These are phyloP conservation scores for Cheirogaleus major DNA, from an alignment of 2,797 vertebrate genomes.

Conservation along the genomic window DNA sequence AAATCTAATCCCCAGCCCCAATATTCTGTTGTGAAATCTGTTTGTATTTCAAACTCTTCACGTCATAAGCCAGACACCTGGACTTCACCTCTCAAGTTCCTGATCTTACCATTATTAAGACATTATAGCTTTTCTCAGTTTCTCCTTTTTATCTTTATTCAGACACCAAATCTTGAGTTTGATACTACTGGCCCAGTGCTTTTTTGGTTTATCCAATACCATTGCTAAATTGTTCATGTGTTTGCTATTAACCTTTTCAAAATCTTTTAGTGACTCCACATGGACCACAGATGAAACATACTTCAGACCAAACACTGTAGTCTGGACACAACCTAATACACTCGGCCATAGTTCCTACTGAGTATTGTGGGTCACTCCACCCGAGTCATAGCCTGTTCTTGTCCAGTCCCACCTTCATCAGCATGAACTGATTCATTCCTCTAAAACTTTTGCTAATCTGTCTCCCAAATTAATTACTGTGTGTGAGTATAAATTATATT, in stretches of 20 bases:
- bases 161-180: background rate
- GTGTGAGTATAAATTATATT: background rate
- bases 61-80: background rate
- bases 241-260: slow-evolving; percentile 6
- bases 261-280: background rate
- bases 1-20: background rate
- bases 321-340: background rate
- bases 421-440: background rate
- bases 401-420: background rate
- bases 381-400: background rate
- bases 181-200: background rate
- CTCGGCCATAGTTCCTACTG: background rate
- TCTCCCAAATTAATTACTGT: background rate
- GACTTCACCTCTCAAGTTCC: background rate
- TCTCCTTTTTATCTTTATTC: background rate
- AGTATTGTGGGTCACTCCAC: background rate
- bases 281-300: background rate
- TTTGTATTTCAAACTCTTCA: background rate
- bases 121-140: background rate
- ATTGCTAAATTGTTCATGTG: background rate
- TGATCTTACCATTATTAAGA: background rate
- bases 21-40: background rate
- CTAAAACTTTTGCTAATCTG: background rate
- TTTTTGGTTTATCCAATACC: background rate
- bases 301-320: background rate